Base-by-base conservation (phyloP, 2,888 invertebrate genomes). In the Pogonocherus hispidulus region DNA sequence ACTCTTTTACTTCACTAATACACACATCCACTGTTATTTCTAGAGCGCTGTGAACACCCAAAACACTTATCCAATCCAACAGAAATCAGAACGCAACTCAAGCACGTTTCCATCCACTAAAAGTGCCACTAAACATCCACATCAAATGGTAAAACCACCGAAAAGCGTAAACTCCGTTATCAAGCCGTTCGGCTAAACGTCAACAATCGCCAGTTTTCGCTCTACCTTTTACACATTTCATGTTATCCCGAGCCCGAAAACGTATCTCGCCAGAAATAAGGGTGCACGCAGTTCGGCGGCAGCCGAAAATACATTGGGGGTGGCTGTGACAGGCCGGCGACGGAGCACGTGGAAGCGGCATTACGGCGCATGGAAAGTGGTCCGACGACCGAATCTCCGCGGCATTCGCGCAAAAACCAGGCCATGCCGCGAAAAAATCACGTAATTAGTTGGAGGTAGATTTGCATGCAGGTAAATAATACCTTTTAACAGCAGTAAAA, bases 271-370 rank as follows among this genome's bases (percentile, higher is more conserved):
- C 14, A n/a, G 14, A 1, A 4, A 8, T 2, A 14, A 14, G 14
- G n/a, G 4, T n/a, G 41, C 14, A 41, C 41, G 41, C 14, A 14
- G 41, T 14, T 14, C 52, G 64, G 47, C 72, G 70, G 64, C 72
- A 66, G 72, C n/a, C 67, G 67, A 69, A 72, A 67, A 69, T 72
- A 70, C 72, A 68, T 72, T 68, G 70, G 72, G n/a, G 70, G 69
- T 60, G 70, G 64, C 66, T 52, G 63, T 69, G 66, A 70, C 66
- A 69, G 66, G 67, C 65, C 63, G n/a, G n/a, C 57, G 35, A 54
- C 37, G 62, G 55, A 74, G 74, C 74, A 74, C 74, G 74, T 74
- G 74, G 72, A 74, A 59, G 22, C n/a, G n/a, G 65, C 67, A 59
- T 59, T 59, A 32, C 46, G 22, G 71, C 71, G 71, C 71, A 71